A percentile compares a stretch with the other conserved stretches of the same genome.
These are phyloP conservation scores for Acanthoscelides obtectus DNA, from an alignment of 2,888 invertebrate genomes.

Conservation along the genomic window DNA sequence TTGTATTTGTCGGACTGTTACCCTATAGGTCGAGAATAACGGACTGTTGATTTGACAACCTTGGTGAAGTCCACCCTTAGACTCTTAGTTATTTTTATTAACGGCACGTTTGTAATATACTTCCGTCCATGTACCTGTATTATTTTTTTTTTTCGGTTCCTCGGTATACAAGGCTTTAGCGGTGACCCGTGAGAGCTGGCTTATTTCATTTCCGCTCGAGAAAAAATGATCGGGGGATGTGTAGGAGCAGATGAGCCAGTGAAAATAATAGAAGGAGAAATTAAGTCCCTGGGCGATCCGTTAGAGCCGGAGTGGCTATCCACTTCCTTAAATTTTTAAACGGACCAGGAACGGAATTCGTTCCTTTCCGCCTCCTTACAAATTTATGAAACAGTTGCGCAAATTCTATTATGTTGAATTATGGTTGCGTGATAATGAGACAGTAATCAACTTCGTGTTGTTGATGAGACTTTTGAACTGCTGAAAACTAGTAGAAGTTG, in stretches of 20 bases:
- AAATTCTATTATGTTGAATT: too few species aligned
- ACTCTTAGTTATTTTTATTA: too few species aligned
- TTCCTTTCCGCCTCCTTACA: background rate
- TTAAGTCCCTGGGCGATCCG: background rate
- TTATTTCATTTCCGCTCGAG: background rate
- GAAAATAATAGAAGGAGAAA: background rate
- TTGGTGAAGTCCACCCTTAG: too few species aligned
- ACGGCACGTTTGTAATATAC: too few species aligned
- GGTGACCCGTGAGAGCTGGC: background rate
- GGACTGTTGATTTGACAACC: too few species aligned
- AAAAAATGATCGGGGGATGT: background rate
- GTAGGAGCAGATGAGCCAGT: background rate
- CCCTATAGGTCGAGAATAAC: too few species aligned
- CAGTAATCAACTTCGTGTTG: too few species aligned
- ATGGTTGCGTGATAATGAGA: too few species aligned
- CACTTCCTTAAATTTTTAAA: background rate
- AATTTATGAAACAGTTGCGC: background rate
- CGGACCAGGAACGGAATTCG: background rate
- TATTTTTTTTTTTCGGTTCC: background rate
- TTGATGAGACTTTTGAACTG: too few species aligned
- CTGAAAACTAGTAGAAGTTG: too few species aligned
- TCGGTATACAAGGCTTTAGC: background rate
- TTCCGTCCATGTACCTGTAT: too few species aligned
- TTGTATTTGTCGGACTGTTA: too few species aligned
- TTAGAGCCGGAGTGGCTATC: background rate